phyloP scores from a whole-genome alignment of 2,888 invertebrate species.

The Agonum fuliginosum region DNA sequence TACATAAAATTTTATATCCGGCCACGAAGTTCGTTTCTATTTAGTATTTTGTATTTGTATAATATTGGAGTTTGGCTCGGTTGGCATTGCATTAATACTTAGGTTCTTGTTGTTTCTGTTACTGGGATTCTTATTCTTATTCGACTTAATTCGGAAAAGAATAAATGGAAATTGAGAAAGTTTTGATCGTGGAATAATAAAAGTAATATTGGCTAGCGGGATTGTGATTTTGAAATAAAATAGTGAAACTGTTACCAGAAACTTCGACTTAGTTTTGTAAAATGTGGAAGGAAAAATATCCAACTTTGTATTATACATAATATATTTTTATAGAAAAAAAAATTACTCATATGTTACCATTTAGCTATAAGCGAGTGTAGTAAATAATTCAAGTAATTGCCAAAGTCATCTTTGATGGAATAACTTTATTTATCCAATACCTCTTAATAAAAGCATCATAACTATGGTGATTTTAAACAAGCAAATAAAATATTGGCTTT shows the following conservation, averaged over 20 bases:
- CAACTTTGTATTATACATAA: background rate
- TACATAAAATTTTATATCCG: conserved; percentile 31
- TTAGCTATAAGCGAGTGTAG: too few relatives aligned
- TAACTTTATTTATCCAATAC: too few relatives aligned
- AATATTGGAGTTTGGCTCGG: conserved; percentile 12
- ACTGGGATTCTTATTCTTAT: conserved; percentile 9
- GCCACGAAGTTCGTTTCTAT: conserved; percentile 10
- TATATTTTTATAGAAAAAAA: background rate
- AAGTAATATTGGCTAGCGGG: conserved; percentile 16
- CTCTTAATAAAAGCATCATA: too few relatives aligned
- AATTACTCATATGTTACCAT: too few relatives aligned
- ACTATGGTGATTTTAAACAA: too few relatives aligned
- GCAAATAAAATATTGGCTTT: too few relatives aligned
- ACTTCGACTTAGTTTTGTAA: background rate
- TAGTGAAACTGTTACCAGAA: background rate
- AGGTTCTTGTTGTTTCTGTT: conserved; percentile 13
- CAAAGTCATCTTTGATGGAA: too few relatives aligned
- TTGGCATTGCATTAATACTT: conserved; percentile 14
- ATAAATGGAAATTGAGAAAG: conserved; percentile 29
- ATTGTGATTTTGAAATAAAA: conserved; percentile 8
- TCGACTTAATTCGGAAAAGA: conserved; percentile 28
- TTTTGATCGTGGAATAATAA: conserved; percentile 19
- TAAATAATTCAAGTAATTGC: too few relatives aligned
- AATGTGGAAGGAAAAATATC: background rate
- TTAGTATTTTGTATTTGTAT: conserved; percentile 43